Conservation (phyloP, 2,113 vertebrate species). For the Danio rerio region DNA sequence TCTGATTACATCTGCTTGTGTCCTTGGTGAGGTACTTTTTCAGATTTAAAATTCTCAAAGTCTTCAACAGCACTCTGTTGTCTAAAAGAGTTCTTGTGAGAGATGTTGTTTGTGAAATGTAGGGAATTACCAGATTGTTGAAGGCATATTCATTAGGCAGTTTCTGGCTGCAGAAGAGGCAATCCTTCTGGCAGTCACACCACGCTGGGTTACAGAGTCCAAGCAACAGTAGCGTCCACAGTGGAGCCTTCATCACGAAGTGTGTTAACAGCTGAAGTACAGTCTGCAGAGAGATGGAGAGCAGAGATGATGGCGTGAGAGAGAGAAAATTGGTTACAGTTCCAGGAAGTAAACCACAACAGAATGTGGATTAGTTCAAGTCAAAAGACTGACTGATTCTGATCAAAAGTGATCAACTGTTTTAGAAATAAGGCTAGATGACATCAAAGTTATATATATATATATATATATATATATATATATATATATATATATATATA, state of each 20-base stretch:
- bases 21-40: neutral
- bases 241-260: conserved; percentile 83
- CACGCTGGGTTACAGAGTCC: conserved; percentile 80
- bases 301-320: conserved; percentile 10
- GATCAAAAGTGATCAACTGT: too few relatives aligned
- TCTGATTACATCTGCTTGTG: neutral
- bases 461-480: too few relatives aligned
- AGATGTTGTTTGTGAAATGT: neutral
- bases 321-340: neutral
- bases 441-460: too few relatives aligned
- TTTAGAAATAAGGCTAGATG: too few relatives aligned
- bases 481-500: too few relatives aligned
- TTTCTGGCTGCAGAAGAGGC: conserved; percentile 82
- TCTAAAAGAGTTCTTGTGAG: neutral
- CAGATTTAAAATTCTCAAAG: too few relatives aligned
- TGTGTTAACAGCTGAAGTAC: conserved; percentile 8
- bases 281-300: conserved; percentile 16
- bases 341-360: neutral
- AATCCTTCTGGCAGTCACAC: conserved; percentile 86
- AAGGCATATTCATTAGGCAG: conserved; percentile 80
- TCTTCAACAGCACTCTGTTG: neutral
- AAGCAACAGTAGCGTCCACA: conserved; percentile 85
- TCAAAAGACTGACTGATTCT: too few relatives aligned
- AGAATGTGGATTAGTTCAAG: too few relatives aligned
- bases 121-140: conserved; percentile 77